Evolutionary conservation across 1,140 invertebrate species (phyloP), one percentile per base, ranked within the genome.

Genomic region (Frieseomelitta varia): DNA sequence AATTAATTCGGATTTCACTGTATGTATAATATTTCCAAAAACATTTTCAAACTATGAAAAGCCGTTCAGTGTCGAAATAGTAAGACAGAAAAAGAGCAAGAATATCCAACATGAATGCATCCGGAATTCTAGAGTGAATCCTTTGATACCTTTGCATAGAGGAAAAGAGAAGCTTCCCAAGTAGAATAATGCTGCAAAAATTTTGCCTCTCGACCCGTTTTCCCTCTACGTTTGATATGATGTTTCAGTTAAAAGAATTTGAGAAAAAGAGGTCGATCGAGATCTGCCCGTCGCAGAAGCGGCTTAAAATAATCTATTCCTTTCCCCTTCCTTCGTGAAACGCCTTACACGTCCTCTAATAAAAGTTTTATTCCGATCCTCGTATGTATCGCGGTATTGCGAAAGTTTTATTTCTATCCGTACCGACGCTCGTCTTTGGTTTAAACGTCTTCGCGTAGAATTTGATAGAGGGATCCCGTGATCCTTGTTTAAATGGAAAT

Each of bases 351-450:
- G 21, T 24, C 34, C 12, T 39, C 68, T 71, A 39, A 71, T 71
- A 71, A 71, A 71, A 39, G 68, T 47, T 71, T 71, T 17, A 71
- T 71, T 17, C 68, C 1, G 68, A 39, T 71, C 68, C 21, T 72
- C 19, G 39, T 4, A 27, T 12, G 39, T 47, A 51, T 72, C 24
- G 39, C 39, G 21, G 34, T 15, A 71, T n/a, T 4, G 68, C 19
- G 69, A 19, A 27, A 72, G 24, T 51, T 51, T 72, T 39, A 0
- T 27, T 27, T 27, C 51, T 17, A 72, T 72, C 11, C n/a, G 21
- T 17, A 4, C 4, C 34, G 39, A 27, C 17, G n/a, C 15, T 72
- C 14, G 39, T 17, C 21, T n/a, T 51, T n/a, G 14, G 39, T 30
- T 68, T 68, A 34, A 68, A 34, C 67, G 30, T 72, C 15, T 72